Percentiles rank a stretch among this genome's conserved stretches.
Conservation (phyloP, 1,140 invertebrate genomes). For the Campoletis sonorensis region DNA sequence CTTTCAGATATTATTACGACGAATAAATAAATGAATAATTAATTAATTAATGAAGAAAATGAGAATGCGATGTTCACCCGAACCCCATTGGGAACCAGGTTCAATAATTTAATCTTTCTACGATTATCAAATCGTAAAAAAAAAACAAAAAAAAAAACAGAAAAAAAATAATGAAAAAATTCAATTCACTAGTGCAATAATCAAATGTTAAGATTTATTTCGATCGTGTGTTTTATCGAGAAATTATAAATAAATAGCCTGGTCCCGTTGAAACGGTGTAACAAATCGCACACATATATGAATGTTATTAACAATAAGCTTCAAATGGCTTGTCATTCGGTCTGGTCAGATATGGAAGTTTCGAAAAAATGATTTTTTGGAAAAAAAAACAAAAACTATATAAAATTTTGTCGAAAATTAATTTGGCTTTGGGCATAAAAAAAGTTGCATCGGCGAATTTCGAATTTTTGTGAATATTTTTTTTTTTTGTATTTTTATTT, state of each 20-base stretch:
- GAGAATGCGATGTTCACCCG: too few species aligned
- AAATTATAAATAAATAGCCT: background rate
- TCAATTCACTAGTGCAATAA: slow-evolving; percentile 33
- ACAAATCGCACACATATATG: slow-evolving; percentile 35
- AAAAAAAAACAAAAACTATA: background rate
- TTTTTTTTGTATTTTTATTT: background rate
- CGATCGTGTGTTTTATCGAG: slow-evolving; percentile 30
- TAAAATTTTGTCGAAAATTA: background rate
- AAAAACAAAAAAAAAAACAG: too few species aligned
- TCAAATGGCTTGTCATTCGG: slow-evolving; percentile 50
- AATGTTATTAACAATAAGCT: slow-evolving; percentile 35
- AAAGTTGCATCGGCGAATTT: background rate
- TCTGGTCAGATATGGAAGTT: slow-evolving; percentile 47
- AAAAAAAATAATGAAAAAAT: background rate
- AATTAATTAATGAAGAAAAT: background rate
- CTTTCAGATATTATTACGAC: slow-evolving; percentile 48
- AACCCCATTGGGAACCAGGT: too few species aligned
- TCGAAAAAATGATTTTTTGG: background rate
- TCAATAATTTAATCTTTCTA: too few species aligned
- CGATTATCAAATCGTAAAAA: too few species aligned
- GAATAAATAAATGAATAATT: slow-evolving; percentile 23
- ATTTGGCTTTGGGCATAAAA: background rate
- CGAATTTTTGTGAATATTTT: background rate
- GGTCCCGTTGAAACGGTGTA: background rate
- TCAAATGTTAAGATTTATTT: slow-evolving; percentile 50